Evolutionary conservation across 2,888 invertebrate genomes (phyloP), one percentile per base, ranked within the genome.

Genomic region (Dasysyrphus albostriatus): DNA sequence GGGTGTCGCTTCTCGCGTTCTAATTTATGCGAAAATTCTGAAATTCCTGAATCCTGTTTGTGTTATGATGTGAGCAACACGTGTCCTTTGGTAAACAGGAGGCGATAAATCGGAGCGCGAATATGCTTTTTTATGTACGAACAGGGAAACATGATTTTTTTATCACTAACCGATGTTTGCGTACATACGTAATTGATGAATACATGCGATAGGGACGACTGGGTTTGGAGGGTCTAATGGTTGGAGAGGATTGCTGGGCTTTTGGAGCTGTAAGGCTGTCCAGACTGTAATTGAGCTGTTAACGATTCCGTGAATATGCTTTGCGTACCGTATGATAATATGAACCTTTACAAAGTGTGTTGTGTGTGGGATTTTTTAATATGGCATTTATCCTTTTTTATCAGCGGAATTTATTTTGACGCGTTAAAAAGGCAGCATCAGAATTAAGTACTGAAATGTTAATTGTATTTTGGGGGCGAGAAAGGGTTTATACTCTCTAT

Each of bases 21-120:
- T 87, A 87, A 87, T 87, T 87, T 87, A 87, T 87, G 87, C 87
- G 75, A 83, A 83, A 58, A 87, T 54, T 87, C 49, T 24, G 83
- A 87, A 87, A 69, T 83, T 87, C 83, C 87, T 67, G 63, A 39
- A 69, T 69, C 54, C 69, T 69, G 69, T 54, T 72, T 72, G 78
- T 39, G 59, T 61, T 59, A 74, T 34, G 39, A 39, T 59, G 59
- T 61, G 61, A 34, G 83, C 87, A 87, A 87, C 87, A 87, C 87
- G 87, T 87, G 87, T 67, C 83, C 65, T 54, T 75, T 42, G 70
- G 70, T 78, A 67, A 72, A 82, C 77, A 85, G 69, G 77, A 85
- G 81, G 85, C 77, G 77, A 85, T 85, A 83, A 78, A 87, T 79
- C 87, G 75, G 83, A 65, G 67, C 83, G 87, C 87, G 87, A 87